Evolutionary conservation across 2,888 invertebrate genomes (phyloP).

Genomic region (Halictus quadricinctus): DNA sequence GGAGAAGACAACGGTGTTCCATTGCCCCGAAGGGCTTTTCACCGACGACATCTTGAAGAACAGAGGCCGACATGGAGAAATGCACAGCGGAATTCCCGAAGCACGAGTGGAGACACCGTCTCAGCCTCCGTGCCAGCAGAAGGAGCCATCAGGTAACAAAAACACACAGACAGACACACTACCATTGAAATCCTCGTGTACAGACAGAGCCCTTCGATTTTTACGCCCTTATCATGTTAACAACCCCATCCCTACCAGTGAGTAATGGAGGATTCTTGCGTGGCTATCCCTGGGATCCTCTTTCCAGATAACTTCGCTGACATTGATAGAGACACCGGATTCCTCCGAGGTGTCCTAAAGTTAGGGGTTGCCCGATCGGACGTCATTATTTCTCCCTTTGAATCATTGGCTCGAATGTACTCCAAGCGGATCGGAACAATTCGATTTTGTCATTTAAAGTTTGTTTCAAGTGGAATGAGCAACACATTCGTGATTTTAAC

Average conservation of each 20-base stretch:
- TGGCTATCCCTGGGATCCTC: background rate
- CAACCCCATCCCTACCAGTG: background rate
- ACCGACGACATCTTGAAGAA: constrained; percentile 23
- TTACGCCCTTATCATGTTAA: constrained; percentile 9
- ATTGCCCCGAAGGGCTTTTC: constrained; percentile 57
- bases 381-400: background rate
- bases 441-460: background rate
- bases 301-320: background rate
- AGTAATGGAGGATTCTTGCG: background rate
- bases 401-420: background rate
- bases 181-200: background rate
- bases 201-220: background rate
- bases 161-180: background rate
- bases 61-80: constrained; percentile 69
- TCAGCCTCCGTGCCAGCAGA: constrained; percentile 89
- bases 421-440: background rate
- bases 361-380: background rate
- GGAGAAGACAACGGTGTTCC: constrained; percentile 21
- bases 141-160: constrained; percentile 84
- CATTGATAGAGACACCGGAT: background rate
- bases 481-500: too few relatives aligned
- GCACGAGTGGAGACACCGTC: constrained; percentile 89
- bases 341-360: background rate
- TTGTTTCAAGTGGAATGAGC: too few relatives aligned
- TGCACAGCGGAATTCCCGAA: constrained; percentile 87